Conservation (phyloP, 2,113 vertebrate species). For the Parus major region DNA sequence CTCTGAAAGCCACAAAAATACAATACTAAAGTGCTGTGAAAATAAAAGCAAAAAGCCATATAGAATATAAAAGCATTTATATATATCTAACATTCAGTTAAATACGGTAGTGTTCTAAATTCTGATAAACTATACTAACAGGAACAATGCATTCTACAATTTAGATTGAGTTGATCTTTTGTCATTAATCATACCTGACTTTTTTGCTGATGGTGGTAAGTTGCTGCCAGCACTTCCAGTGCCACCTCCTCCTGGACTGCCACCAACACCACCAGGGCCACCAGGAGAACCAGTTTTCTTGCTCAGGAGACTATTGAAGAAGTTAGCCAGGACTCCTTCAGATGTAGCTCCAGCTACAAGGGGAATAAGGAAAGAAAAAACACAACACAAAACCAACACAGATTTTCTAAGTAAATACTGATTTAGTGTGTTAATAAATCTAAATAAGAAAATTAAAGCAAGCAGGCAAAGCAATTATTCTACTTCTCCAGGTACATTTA, state of each 20-base stretch:
- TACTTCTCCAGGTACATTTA: background rate
- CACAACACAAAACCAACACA: background rate
- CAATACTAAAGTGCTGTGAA: background rate
- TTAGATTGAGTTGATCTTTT: background rate
- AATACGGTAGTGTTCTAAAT: background rate
- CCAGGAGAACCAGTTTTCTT: conserved; percentile 95
- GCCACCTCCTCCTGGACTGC: conserved; percentile 77
- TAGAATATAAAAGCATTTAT: background rate
- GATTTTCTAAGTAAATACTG: background rate
- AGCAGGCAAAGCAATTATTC: background rate
- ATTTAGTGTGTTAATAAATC: background rate
- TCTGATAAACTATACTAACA: background rate
- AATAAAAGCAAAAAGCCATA: background rate
- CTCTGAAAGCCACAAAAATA: background rate
- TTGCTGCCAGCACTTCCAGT: conserved; percentile 78
- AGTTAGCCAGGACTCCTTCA: conserved; percentile 97
- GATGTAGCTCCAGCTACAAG: conserved; percentile 90
- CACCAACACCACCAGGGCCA: conserved; percentile 80
- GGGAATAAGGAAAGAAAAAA: background rate
- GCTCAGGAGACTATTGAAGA: conserved; percentile 97
- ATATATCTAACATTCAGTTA: background rate
- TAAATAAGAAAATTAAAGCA: background rate
- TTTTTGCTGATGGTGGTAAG: conserved; percentile 90
- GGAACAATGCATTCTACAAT: background rate
- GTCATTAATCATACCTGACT: conserved; percentile 83